These are phyloP conservation scores for Brachionus sp. DNA, from an alignment of 1,140 invertebrate genomes.

Conservation along the genomic window DNA sequence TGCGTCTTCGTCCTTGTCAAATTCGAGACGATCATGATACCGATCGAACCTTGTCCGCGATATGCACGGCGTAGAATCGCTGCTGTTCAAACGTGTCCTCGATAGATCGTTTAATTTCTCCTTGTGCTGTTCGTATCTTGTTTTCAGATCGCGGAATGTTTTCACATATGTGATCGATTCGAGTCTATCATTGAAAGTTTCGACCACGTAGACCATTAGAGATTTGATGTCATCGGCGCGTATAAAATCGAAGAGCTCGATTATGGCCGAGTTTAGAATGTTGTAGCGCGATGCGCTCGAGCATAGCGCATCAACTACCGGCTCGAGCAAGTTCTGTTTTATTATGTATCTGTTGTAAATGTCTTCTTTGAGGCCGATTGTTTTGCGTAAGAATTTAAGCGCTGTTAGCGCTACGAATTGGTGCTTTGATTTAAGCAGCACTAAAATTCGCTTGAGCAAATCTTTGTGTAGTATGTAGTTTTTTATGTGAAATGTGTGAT, in stretches of 20 bases:
- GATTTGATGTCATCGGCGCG: constrained; percentile 82
- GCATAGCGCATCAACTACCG: constrained; percentile 91
- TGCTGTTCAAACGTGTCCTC: background rate
- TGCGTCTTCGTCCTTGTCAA: constrained; percentile 76
- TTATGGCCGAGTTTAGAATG: constrained; percentile 92
- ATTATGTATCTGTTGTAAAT: constrained; percentile 96
- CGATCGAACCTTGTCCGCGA: background rate
- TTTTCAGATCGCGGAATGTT: constrained; percentile 86
- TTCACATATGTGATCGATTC: constrained; percentile 93
- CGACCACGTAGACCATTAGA: constrained; percentile 86
- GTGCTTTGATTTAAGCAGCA: constrained; percentile 94
- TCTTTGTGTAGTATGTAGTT: constrained; percentile 96
- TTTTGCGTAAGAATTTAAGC: constrained; percentile 90
- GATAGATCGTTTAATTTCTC: constrained; percentile 61
- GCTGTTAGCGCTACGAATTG: constrained; percentile 93
- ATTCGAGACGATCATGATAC: constrained; percentile 43
- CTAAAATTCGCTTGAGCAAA: constrained; percentile 83
- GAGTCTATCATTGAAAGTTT: constrained; percentile 84
- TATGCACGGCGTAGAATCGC: background rate
- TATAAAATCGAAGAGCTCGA: constrained; percentile 99
- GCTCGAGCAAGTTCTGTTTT: constrained; percentile 88
- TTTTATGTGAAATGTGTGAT: constrained; percentile 97
- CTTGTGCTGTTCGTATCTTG: constrained; percentile 87
- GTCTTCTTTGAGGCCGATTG: constrained; percentile 94
- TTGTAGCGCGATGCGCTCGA: constrained; percentile 96